Conservation (phyloP, 2,888 invertebrate species). For the Melolontha melolontha region DNA sequence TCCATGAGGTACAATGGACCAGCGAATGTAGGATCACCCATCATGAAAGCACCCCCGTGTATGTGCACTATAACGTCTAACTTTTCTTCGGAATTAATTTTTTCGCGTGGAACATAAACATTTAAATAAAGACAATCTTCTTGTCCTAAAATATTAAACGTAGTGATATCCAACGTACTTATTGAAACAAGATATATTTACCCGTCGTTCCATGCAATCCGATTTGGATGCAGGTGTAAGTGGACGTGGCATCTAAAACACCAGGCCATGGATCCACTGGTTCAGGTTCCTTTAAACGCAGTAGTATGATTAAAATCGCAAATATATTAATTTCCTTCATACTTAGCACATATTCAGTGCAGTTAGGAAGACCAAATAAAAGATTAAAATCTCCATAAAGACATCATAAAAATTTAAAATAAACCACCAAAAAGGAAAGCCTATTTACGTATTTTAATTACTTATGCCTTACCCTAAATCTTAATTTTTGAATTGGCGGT, state of each 20-base stretch:
- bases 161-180: neutral
- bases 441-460: no score
- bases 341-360: no score
- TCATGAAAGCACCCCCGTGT: conserved; percentile 75
- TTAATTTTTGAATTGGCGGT: conserved; percentile 39
- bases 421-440: neutral
- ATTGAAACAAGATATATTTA: neutral
- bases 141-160: conserved; percentile 61
- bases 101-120: conserved; percentile 67
- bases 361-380: no score
- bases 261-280: conserved; percentile 71
- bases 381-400: no score
- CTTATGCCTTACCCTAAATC: conserved; percentile 33
- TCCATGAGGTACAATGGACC: conserved; percentile 72
- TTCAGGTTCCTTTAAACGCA: conserved; percentile 65
- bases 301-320: no score
- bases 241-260: conserved; percentile 72
- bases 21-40: conserved; percentile 68
- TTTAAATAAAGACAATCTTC: conserved; percentile 75
- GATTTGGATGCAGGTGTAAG: conserved; percentile 34
- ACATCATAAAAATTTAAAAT: neutral
- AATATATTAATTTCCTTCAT: no score
- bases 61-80: conserved; percentile 73
- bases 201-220: neutral
- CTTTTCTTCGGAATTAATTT: conserved; percentile 38